These are phyloP conservation scores for Drosophila funebris DNA, from an alignment of 1,140 invertebrate species.

Conservation along the genomic window DNA sequence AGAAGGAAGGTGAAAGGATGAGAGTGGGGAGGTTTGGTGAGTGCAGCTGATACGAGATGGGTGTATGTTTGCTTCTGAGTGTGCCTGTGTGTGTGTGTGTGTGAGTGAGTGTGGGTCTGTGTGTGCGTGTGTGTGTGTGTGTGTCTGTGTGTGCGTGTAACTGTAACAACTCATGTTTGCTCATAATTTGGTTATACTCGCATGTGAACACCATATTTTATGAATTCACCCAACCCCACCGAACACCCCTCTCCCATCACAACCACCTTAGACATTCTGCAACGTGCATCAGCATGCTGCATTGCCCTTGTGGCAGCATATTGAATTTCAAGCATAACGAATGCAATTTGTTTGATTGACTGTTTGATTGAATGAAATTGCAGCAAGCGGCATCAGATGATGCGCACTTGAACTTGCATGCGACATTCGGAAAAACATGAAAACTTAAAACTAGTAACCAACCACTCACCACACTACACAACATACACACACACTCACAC, in stretches of 20 bases:
- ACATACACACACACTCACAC: neutral
- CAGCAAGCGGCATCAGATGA: slow-evolving; percentile 38
- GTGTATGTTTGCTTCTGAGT: neutral
- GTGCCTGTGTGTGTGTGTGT: neutral
- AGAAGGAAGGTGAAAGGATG: neutral
- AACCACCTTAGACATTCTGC: no score
- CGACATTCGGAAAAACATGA: neutral
- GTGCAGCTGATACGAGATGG: no score
- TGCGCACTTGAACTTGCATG: slow-evolving; percentile 18
- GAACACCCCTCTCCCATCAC: neutral
- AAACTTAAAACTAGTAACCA: neutral
- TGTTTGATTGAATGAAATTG: slow-evolving; percentile 75
- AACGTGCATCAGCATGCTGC: neutral
- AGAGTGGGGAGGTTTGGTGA: no score
- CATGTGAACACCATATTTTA: slow-evolving; percentile 17
- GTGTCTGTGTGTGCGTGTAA: neutral
- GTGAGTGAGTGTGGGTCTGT: neutral
- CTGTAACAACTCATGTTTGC: slow-evolving; percentile 51
- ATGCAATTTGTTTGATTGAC: slow-evolving; percentile 79
- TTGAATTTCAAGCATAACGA: slow-evolving; percentile 72
- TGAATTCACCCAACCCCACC: neutral
- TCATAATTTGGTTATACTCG: slow-evolving; percentile 71
- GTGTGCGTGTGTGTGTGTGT: neutral
- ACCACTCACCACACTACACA: neutral
- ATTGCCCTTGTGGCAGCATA: slow-evolving; percentile 49